Conservation (phyloP, 1,140 invertebrate species). For the Gerris buenoi region DNA sequence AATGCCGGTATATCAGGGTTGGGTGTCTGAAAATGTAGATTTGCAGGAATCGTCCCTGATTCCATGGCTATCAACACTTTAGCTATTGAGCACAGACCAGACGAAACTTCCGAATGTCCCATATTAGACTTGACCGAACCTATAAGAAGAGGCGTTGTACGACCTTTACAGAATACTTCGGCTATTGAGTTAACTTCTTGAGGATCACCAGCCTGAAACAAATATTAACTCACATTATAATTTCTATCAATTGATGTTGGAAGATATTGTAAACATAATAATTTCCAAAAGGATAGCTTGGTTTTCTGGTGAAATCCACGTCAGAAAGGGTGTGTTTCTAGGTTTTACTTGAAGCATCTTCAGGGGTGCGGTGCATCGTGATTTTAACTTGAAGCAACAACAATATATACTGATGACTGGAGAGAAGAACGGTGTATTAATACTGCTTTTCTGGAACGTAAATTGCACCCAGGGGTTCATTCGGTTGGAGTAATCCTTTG, state of each 20-base stretch:
- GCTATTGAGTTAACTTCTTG: constrained; percentile 89
- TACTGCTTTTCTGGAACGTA: neutral
- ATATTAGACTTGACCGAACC: constrained; percentile 96
- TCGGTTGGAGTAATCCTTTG: too few species aligned
- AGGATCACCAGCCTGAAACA: constrained; percentile 61
- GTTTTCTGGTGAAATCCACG: too few species aligned
- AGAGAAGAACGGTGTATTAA: too few species aligned
- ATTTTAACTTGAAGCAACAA: too few species aligned
- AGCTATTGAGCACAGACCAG: constrained; percentile 73
- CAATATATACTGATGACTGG: too few species aligned
- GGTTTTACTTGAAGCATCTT: too few species aligned
- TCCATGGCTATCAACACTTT: constrained; percentile 90
- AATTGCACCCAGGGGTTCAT: too few species aligned
- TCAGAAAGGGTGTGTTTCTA: too few species aligned
- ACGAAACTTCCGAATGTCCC: constrained; percentile 91
- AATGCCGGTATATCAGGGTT: constrained; percentile 81
- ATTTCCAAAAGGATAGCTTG: too few species aligned
- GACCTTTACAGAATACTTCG: constrained; percentile 76
- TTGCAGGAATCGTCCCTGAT: constrained; percentile 65
- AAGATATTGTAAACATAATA: too few species aligned
- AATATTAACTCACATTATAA: constrained; percentile 6
- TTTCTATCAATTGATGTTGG: too few species aligned
- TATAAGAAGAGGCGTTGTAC: constrained; percentile 64
- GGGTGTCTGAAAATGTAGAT: constrained; percentile 74
- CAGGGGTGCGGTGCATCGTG: too few species aligned